Evolutionary conservation across 2,797 vertebrate genomes (phyloP).

Genomic region (Mormyrus hasselquistii): DNA sequence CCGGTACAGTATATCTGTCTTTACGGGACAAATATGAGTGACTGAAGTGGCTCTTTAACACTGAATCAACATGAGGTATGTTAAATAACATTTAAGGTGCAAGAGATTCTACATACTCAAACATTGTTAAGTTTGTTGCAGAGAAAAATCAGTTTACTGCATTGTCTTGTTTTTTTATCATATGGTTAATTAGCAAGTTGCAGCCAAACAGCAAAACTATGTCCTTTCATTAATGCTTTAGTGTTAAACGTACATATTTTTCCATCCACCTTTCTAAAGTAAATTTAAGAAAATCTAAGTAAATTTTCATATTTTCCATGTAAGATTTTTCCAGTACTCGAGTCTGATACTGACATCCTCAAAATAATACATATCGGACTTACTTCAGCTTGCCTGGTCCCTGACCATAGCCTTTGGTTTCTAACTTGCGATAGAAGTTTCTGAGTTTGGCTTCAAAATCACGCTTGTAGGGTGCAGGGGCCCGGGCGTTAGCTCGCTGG

Average conservation of each 20-base stretch:
- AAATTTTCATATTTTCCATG: not conserved
- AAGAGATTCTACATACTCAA: not conserved
- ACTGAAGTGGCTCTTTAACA: not conserved
- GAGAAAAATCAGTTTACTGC: not conserved
- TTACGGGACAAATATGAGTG: not conserved
- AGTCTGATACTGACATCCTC: not conserved
- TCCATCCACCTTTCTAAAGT: not conserved
- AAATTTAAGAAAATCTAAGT: not conserved
- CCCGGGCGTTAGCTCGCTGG: constrained; percentile 88
- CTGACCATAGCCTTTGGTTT: constrained; percentile 95
- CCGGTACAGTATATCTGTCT: not conserved
- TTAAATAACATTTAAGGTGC: not conserved
- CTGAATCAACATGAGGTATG: not conserved
- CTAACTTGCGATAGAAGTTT: constrained; percentile 96
- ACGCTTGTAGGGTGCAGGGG: constrained; percentile 91
- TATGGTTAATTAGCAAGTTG: not conserved
- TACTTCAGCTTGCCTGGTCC: constrained; percentile 97
- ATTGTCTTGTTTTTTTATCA: not conserved
- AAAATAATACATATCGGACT: constrained; percentile 35
- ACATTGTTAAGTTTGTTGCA: not conserved
- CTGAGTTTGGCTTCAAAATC: constrained; percentile 97
- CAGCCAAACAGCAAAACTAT: not conserved
- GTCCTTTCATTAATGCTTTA: not conserved
- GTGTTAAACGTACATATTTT: not conserved
- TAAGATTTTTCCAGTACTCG: not conserved